phyloP scores from a whole-genome alignment of 30 jellyfish, hydroid and myxozoan genomes.

The Pelagia noctiluca region DNA sequence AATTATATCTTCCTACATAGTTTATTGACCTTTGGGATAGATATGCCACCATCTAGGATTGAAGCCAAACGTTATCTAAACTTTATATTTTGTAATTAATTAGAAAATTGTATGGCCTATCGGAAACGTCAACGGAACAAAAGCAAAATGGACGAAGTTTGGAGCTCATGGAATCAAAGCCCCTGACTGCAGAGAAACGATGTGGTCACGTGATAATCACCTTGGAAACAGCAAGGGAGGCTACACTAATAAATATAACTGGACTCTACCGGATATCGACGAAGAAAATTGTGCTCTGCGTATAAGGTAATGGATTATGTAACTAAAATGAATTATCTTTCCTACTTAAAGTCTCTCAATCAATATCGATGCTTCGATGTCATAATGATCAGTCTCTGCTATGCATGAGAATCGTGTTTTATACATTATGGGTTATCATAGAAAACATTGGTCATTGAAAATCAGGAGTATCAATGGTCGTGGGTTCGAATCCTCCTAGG shows the following conservation, averaged over 20 bases:
- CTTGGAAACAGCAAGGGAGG: constrained; percentile 94
- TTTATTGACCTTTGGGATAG: no score
- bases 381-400: no score
- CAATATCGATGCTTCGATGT: not conserved
- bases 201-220: constrained; percentile 97
- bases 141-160: constrained; percentile 81
- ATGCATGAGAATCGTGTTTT: no score
- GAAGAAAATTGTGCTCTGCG: constrained; percentile 86
- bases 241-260: constrained; percentile 81
- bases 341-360: not conserved
- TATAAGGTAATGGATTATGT: constrained; percentile 44
- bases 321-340: not conserved
- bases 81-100: not conserved
- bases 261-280: constrained; percentile 80
- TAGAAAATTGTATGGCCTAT: constrained; percentile 70
- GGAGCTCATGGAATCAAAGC: constrained; percentile 72
- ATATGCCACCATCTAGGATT: no score
- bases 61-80: no score
- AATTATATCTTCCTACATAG: no score
- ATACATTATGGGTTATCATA: no score
- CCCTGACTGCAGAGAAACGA: constrained; percentile 88
- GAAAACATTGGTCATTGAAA: no score
- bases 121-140: constrained; percentile 57
- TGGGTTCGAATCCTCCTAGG: no score
- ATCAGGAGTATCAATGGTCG: no score